phyloP scores from a whole-genome alignment of 2,113 vertebrate species.

The Istiophorus platypterus region DNA sequence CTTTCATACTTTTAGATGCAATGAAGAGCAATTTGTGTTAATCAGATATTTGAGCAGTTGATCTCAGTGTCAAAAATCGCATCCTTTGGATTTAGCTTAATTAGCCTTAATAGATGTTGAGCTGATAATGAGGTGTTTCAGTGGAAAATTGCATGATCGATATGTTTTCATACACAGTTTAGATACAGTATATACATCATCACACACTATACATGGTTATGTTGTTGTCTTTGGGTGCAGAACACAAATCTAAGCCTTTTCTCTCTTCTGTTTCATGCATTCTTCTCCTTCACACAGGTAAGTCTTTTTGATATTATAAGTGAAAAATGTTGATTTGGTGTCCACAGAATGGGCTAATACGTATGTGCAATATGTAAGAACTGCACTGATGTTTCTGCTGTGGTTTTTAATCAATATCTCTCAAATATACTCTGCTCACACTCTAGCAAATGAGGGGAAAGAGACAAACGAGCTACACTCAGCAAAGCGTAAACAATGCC shows the following conservation, averaged over 20 bases:
- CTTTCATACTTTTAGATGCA: slow-evolving; percentile 23
- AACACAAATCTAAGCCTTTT: slow-evolving; percentile 17
- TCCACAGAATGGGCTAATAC: slow-evolving; percentile 43
- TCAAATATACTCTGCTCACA: slow-evolving; percentile 62
- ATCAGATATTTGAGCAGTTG: slow-evolving; percentile 25
- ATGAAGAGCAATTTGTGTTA: slow-evolving; percentile 6
- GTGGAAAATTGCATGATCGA: slow-evolving; percentile 24
- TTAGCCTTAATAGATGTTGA: slow-evolving; percentile 31
- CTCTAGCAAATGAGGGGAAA: slow-evolving; percentile 65
- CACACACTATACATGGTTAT: not conserved
- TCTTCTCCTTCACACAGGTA: slow-evolving; percentile 57
- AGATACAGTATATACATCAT: not conserved
- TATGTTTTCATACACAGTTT: not conserved
- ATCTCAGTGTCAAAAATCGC: slow-evolving; percentile 37
- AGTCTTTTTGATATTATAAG: slow-evolving; percentile 45
- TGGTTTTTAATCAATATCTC: slow-evolving; percentile 68
- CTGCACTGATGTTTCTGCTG: slow-evolving; percentile 38
- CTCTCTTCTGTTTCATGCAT: slow-evolving; percentile 45
- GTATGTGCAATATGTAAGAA: slow-evolving; percentile 46
- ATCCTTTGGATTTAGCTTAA: slow-evolving; percentile 35
- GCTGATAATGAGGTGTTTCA: slow-evolving; percentile 11
- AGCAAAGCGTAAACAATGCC: slow-evolving; percentile 71
- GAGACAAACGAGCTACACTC: slow-evolving; percentile 74
- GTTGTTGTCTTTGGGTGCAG: slow-evolving; percentile 1
- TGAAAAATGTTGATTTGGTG: slow-evolving; percentile 54